Evolutionary conservation across 2,888 invertebrate genomes (phyloP), one percentile per base, ranked within the genome.

Genomic region (Eupithecia tripunctaria): DNA sequence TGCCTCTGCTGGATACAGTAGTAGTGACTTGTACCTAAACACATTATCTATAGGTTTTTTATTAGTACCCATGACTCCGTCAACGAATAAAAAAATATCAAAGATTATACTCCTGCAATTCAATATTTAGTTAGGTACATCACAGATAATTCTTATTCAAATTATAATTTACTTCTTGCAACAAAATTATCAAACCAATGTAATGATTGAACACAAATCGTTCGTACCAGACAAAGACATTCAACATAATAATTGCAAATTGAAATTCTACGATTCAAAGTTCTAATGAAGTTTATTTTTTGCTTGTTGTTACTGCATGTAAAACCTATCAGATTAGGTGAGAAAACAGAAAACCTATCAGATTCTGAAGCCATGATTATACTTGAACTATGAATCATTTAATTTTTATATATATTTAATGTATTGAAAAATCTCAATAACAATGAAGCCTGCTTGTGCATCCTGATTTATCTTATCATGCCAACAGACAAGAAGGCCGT

Each of bases 401-500:
- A 15, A 59, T 15, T 15, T 7, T 7, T 36, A 8, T 36, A 8
- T 8, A 36, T 36, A 8, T 41, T 56, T 47, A 47, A 21, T 47
- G 27, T 59, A 56, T 21, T 29, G 18, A 29, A 29, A 60, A 29
- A n/a, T 36, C 18, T 36, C 21, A 36, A 27, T 41, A 56, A 59
- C 15, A 36, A 70, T 47, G 51, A 60, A 68, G 27, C 64, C 63
- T 36, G 62, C 76, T 66, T n/a, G n/a, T n/a, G n/a, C 41, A 29
- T 68, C 68, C 67, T 76, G 80, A 85, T 82, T 82, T 82, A 76
- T 80, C 78, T 82, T 85, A 84, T 82, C 83, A 84, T 27, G 68
- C 18, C 76, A 81, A 75, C 79, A 71, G 81, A 85, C 82, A 79
- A 71, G 80, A 72, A 80, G 79, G 80, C 76, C 74, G 79, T 78